phyloP scores from a whole-genome alignment of 2,113 vertebrate genomes.

The Telmatochromis brachygnathus region DNA sequence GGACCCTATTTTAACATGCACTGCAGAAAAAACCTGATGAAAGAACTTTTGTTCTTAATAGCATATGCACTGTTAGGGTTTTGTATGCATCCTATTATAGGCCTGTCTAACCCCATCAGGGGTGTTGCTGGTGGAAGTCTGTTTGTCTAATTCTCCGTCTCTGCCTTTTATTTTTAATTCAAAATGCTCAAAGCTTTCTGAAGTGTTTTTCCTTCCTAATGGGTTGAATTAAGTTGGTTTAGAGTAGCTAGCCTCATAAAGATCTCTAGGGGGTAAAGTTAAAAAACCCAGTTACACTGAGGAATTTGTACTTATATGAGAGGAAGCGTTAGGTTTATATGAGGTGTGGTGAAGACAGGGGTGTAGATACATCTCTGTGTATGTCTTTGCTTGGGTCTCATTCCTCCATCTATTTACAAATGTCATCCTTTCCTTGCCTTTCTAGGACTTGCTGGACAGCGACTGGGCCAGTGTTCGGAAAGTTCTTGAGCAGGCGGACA shows the following conservation, averaged over 20 bases:
- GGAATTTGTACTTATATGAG: background rate
- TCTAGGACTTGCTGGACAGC: conserved; percentile 88
- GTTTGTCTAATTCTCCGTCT: conserved; percentile 9
- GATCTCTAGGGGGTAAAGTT: conserved; percentile 6
- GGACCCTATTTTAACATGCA: conserved; percentile 19
- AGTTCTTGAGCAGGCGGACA: conserved; percentile 86
- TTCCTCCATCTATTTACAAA: background rate
- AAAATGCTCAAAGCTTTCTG: conserved; percentile 5
- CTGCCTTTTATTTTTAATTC: conserved; percentile 1
- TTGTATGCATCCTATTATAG: conserved; percentile 8
- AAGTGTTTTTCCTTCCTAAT: background rate
- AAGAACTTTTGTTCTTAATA: conserved; percentile 39
- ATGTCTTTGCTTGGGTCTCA: background rate
- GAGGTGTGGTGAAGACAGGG: background rate
- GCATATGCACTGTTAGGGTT: conserved; percentile 13
- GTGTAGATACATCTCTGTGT: background rate
- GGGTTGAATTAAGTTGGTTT: conserved; percentile 23
- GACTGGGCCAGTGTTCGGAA: conserved; percentile 87
- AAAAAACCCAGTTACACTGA: background rate
- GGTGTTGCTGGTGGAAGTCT: background rate
- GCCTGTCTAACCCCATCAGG: conserved; percentile 19
- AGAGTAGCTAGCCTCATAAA: background rate
- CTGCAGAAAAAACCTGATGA: background rate
- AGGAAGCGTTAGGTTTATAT: conserved; percentile 4
- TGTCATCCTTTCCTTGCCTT: background rate